Evolutionary conservation across 1,140 invertebrate genomes (phyloP), one percentile per base, ranked within the genome.

Genomic region (Papilio polyxenes): DNA sequence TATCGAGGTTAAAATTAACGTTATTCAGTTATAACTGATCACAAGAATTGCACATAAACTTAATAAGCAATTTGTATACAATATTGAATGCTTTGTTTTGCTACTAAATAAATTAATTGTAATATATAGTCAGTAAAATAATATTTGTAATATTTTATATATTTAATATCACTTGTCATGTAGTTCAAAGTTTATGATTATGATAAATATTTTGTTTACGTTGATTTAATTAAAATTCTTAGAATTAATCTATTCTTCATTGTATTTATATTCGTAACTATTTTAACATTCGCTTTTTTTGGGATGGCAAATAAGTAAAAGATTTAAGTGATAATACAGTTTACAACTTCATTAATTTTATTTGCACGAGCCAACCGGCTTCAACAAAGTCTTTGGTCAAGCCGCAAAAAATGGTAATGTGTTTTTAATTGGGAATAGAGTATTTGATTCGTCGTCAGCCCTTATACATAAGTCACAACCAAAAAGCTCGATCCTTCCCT

Each of bases 191-290:
- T 17, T 72, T 72, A 72, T 15, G 65, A 72, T 40, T 72, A 72
- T 37, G 31, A 72, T 72, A 72, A 72, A 72, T 37, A 72, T 15
- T 65, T 31, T 72, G 13, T 72, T 72, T 72, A 37, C 31, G 13
- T 72, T 72, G 11, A 72, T 72, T 72, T 37, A 72, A 72, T 72
- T 37, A 72, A 72, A 72, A 72, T 72, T 72, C 65, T 72, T 40
- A 40, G 65, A 72, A 72, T 13, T 6, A 31, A 65, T 72, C 40
- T 72, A 37, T 72, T 13, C 31, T 37, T 40, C 17, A 72, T 15
- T 23, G 4, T 65, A 10, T 9, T 13, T 72, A 72, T 72, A 37
- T 37, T 37, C 1, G 7, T 15, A 3, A 17, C 1, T 15, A 37
- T 15, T 17, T 72, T 40, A 72, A 72, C 11, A 31, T 72, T 72